Conservation (phyloP, 1,140 invertebrate species). For the Drosophila jambulina region DNA sequence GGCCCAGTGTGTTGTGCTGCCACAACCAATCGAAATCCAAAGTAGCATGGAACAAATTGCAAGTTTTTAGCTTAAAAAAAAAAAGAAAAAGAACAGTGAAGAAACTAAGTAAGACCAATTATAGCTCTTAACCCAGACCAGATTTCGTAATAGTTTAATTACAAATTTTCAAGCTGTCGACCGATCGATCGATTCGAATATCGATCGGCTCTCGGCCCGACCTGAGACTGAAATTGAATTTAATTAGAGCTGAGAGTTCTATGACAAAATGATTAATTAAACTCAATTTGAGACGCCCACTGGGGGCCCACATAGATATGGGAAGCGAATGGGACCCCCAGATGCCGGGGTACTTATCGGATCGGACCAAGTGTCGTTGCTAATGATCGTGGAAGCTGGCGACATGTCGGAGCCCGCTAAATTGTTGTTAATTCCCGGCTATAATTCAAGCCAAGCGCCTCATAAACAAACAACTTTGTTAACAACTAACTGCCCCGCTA, state of each 20-base stretch:
- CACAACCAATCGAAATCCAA: neutral
- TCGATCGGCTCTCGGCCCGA: slow-evolving; percentile 1
- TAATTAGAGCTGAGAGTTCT: slow-evolving; percentile 76
- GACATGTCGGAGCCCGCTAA: slow-evolving; percentile 62
- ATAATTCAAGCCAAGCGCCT: slow-evolving; percentile 76
- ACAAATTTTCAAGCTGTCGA: slow-evolving; percentile 40
- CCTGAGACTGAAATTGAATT: slow-evolving; percentile 39
- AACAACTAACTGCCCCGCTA: slow-evolving; percentile 47
- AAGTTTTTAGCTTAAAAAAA: slow-evolving; percentile 11
- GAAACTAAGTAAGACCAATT: slow-evolving; percentile 46
- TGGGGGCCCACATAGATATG: slow-evolving; percentile 54
- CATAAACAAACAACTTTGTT: slow-evolving; percentile 81
- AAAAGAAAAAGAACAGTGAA: neutral
- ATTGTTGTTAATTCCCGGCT: slow-evolving; percentile 66
- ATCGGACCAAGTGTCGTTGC: slow-evolving; percentile 60
- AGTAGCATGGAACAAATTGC: slow-evolving; percentile 33
- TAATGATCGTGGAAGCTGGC: slow-evolving; percentile 72
- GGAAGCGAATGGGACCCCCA: neutral
- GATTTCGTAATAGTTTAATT: slow-evolving; percentile 72
- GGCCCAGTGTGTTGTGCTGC: neutral
- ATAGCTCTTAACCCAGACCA: slow-evolving; percentile 44
- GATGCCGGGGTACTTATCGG: slow-evolving; percentile 16
- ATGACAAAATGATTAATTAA: slow-evolving; percentile 80
- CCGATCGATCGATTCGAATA: slow-evolving; percentile 29
- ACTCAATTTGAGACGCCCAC: slow-evolving; percentile 73